Evolutionary conservation across 2,888 invertebrate genomes (phyloP).

Genomic region (Eupithecia subumbrata): DNA sequence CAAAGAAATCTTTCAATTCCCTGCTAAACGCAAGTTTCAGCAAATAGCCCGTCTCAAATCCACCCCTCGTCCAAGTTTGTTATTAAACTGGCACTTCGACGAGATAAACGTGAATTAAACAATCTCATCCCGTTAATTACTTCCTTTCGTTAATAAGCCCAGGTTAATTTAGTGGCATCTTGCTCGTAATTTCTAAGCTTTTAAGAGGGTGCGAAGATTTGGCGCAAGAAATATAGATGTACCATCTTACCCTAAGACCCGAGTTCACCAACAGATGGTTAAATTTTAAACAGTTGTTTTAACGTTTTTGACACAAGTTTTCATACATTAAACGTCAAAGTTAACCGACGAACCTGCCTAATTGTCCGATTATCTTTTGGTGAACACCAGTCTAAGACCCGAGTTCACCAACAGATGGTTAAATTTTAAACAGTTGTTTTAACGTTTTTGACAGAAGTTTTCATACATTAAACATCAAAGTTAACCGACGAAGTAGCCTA

Average conservation of each 20-base stretch:
- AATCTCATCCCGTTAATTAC: constrained; percentile 47
- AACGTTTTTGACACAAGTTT: no score
- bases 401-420: no score
- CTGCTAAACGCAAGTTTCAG: constrained; percentile 19
- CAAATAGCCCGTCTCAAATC: constrained; percentile 12
- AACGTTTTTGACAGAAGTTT: no score
- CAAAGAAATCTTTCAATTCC: constrained; percentile 3
- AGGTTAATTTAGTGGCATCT: constrained; percentile 35
- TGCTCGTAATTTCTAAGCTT: constrained; percentile 29
- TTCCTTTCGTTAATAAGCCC: constrained; percentile 32
- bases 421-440: no score
- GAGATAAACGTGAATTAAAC: constrained; percentile 49
- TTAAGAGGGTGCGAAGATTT: constrained; percentile 9
- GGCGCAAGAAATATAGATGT: not conserved
- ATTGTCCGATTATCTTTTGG: no score
- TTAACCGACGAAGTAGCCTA: no score
- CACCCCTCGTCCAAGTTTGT: constrained; percentile 23
- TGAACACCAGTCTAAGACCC: no score
- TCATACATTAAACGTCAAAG: no score
- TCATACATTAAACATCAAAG: no score
- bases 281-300: no score
- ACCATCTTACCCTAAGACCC: not conserved
- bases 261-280: no score
- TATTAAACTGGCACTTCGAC: constrained; percentile 36
- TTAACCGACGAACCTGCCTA: no score